phyloP scores from a whole-genome alignment of 2,888 invertebrate genomes.

The Mesoligia furuncula region DNA sequence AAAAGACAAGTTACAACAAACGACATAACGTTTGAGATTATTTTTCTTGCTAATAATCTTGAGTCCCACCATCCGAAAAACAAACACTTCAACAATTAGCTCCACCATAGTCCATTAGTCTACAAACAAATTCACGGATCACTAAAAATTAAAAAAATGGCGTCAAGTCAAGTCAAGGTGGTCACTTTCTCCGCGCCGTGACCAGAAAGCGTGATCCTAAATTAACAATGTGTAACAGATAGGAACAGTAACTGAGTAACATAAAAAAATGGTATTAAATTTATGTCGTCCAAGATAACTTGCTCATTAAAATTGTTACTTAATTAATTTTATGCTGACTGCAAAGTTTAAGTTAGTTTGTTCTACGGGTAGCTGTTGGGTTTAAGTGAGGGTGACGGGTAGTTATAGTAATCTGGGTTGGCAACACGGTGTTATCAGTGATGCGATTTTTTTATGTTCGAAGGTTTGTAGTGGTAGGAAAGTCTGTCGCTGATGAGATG shows the following conservation, averaged over 20 bases:
- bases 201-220: constrained; percentile 87
- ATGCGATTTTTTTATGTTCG: neutral
- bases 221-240: constrained; percentile 86
- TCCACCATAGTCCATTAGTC: constrained; percentile 20
- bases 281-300: constrained; percentile 69
- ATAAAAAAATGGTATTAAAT: constrained; percentile 67
- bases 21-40: neutral
- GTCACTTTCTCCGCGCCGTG: constrained; percentile 78
- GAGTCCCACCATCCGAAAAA: neutral
- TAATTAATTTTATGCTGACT: constrained; percentile 62
- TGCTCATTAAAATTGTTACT: constrained; percentile 73
- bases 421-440: constrained; percentile 17
- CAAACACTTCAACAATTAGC: constrained; percentile 22
- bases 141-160: constrained; percentile 67
- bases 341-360: constrained; percentile 36
- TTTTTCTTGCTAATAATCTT: neutral
- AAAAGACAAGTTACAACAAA: too few relatives aligned
- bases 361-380: constrained; percentile 24
- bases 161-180: constrained; percentile 38
- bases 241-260: constrained; percentile 51
- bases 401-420: constrained; percentile 24
- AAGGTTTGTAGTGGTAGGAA: neutral
- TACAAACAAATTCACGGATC: constrained; percentile 51
- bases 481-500: neutral
- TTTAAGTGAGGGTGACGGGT: constrained; percentile 35